phyloP scores from a whole-genome alignment of 2,113 vertebrate genomes.

The Corythoichthys intestinalis region DNA sequence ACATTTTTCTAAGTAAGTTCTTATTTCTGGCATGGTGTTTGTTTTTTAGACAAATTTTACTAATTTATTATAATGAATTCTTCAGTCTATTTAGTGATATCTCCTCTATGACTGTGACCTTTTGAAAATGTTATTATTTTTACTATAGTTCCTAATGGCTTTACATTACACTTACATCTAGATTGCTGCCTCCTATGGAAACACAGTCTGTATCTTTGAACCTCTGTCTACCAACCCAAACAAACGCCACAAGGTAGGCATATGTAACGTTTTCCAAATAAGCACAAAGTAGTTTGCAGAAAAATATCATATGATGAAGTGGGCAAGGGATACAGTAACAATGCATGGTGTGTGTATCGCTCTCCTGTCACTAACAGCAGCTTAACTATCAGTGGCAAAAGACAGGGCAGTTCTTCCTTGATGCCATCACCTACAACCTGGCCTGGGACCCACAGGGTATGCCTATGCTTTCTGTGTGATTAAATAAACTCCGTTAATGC shows the following conservation, averaged over 20 bases:
- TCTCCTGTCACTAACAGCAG: slow-evolving; percentile 74
- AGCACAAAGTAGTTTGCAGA: slow-evolving; percentile 1
- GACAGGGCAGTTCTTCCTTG: slow-evolving; percentile 96
- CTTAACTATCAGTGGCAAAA: slow-evolving; percentile 98
- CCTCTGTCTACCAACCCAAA: slow-evolving; percentile 88
- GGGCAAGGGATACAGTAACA: slow-evolving; percentile 40
- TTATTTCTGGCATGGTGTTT: neutral
- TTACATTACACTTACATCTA: slow-evolving; percentile 67
- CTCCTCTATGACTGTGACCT: neutral
- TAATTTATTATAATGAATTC: neutral
- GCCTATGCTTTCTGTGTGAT: slow-evolving; percentile 24
- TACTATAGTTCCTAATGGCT: neutral
- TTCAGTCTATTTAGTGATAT: neutral
- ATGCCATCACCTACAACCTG: slow-evolving; percentile 94
- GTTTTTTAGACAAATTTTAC: neutral
- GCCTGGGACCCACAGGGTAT: slow-evolving; percentile 99
- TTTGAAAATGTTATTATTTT: neutral
- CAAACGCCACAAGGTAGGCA: slow-evolving; percentile 93
- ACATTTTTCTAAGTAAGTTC: neutral
- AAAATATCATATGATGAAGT: slow-evolving; percentile 14
- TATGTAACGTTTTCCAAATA: neutral
- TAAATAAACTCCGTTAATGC: slow-evolving; percentile 14
- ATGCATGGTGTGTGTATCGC: slow-evolving; percentile 50
- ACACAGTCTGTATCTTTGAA: slow-evolving; percentile 97
- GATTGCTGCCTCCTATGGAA: slow-evolving; percentile 98